Percentiles rank a stretch among this genome's conserved stretches.
Conservation (phyloP, 2,113 vertebrate species). For the Regulus satrapa region DNA sequence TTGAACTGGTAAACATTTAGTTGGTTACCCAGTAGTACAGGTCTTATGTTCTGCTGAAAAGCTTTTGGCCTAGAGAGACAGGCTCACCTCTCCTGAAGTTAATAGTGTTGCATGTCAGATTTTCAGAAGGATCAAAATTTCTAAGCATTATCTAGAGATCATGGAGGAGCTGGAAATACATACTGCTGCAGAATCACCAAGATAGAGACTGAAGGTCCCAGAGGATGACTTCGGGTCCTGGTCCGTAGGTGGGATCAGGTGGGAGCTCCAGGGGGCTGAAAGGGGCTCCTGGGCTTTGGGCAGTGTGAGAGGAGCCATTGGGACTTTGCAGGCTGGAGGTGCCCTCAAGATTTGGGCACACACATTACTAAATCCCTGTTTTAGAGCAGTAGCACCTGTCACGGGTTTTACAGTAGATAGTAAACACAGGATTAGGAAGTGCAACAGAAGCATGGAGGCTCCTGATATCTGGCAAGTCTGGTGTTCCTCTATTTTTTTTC, state of each 20-base stretch:
- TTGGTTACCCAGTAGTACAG: not conserved
- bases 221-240: not conserved
- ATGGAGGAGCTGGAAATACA: not conserved
- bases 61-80: not conserved
- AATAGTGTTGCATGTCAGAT: not conserved
- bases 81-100: not conserved
- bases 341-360: accelerated
- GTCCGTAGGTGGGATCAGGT: not conserved
- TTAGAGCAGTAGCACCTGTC: not conserved
- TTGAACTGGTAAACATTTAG: not conserved
- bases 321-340: not conserved
- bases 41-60: not conserved
- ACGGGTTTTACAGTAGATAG: not conserved
- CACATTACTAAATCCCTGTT: not conserved
- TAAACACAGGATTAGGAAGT: not conserved
- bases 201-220: not conserved
- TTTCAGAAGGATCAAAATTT: not conserved
- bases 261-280: accelerated
- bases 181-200: accelerated
- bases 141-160: not conserved
- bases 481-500: not conserved
- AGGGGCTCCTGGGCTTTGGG: accelerated
- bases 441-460: not conserved
- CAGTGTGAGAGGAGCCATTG: not conserved
- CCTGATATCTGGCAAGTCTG: accelerated